These are phyloP conservation scores for Branchellion lobata DNA, from an alignment of 2,888 invertebrate genomes.

Conservation along the genomic window DNA sequence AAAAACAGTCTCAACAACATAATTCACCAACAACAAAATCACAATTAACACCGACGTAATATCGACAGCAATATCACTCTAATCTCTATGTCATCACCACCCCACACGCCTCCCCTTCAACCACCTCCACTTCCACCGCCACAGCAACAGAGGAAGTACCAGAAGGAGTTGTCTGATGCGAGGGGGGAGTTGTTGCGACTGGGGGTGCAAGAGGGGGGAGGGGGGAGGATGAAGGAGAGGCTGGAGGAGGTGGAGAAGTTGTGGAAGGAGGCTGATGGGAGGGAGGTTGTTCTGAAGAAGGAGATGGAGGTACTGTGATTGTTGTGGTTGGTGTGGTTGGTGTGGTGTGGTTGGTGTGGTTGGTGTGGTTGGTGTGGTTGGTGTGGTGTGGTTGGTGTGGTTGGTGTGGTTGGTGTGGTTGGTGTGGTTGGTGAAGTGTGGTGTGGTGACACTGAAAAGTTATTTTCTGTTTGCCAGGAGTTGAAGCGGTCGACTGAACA, in stretches of 20 bases:
- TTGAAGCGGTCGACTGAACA: not conserved
- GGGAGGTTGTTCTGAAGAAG: constrained; percentile 35
- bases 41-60: too few relatives aligned
- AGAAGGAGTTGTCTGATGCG: constrained; percentile 46
- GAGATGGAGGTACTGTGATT: not conserved
- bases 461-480: not conserved
- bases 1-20: too few relatives aligned
- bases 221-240: not conserved
- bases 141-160: constrained; percentile 48
- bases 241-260: constrained; percentile 14
- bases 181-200: constrained; percentile 30
- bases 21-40: too few relatives aligned
- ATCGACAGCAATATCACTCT: too few relatives aligned
- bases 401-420: not conserved
- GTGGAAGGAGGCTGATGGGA: constrained; percentile 28
- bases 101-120: not conserved
- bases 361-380: not conserved
- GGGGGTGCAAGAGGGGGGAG: not conserved
- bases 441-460: not conserved
- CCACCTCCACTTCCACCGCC: not conserved
- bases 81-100: too few relatives aligned
- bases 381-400: not conserved
- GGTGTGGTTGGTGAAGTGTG: not conserved
- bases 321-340: not conserved
- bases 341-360: not conserved